A percentile compares a stretch with the other conserved stretches of the same genome.
These are phyloP conservation scores for Malthinus flaveolus DNA, from an alignment of 2,888 invertebrate species.

Conservation along the genomic window DNA sequence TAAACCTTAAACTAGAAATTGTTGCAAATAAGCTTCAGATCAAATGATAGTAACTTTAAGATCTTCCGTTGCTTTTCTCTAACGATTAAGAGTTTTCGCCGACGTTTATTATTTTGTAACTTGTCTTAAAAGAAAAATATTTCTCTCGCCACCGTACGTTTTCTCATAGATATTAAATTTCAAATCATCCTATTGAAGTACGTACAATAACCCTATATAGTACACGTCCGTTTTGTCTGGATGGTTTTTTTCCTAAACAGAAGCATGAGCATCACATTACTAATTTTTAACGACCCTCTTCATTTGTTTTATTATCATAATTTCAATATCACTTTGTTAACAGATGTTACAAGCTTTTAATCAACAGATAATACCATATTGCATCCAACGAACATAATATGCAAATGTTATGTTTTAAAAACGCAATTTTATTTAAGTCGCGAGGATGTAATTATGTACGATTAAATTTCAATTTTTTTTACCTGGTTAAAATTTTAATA, in stretches of 20 bases:
- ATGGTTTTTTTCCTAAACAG: not conserved
- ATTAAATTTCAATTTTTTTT: not conserved
- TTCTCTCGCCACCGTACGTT: not conserved
- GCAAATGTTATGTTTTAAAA: not conserved
- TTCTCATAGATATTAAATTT: conserved; percentile 14
- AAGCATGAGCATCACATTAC: conserved; percentile 8
- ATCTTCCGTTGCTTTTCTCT: no score
- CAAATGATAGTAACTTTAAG: no score
- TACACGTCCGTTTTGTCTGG: not conserved
- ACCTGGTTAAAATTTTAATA: conserved; percentile 3
- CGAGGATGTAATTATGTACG: not conserved
- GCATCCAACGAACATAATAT: conserved; percentile 7
- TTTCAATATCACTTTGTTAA: conserved; percentile 15
- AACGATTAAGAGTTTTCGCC: no score
- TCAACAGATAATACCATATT: conserved; percentile 17
- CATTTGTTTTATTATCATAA: conserved; percentile 18
- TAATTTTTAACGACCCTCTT: conserved; percentile 3
- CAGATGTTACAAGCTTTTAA: conserved; percentile 12
- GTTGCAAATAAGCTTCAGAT: no score
- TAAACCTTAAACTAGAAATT: no score
- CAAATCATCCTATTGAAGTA: conserved; percentile 9
- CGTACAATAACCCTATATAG: not conserved
- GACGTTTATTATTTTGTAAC: no score
- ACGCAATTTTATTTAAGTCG: no score
- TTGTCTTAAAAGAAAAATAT: no score